Base-by-base conservation (phyloP, 1,140 invertebrate genomes). In the Cherax quadricarinatus region DNA sequence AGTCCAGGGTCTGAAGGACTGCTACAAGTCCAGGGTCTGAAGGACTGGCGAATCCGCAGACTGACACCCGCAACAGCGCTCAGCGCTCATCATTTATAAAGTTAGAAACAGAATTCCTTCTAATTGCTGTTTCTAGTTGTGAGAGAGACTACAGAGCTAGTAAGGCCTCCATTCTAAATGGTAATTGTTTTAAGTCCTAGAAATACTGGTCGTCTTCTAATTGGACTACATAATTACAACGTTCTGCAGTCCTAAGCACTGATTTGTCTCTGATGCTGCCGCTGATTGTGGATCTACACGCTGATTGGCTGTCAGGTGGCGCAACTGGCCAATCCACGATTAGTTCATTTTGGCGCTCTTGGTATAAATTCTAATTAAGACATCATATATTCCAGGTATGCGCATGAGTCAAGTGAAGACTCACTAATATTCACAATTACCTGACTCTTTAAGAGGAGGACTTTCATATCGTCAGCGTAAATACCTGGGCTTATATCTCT, bases 351-450 rank as follows among this genome's bases (percentile, higher is more conserved):
- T 70, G 66, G 18, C 21, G 14, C 66, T 70, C 66, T 6, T 70
- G 14, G 66, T 21, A 70, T 70, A 70, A 70, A 70, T 70, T 70
- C 66, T 70, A 70, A 70, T 70, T 70, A 70, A 70, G 66, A 70
- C 66, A 70, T 70, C 66, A 21, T 70, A 70, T 70, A 80, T 81
- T 81, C 79, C 79, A 21, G 79, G 51, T 30, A 70, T 70, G 66
- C 6, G 30, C 78, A 41, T 41, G 30, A 78, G 10, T n/a, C 73
- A 78, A 78, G 30, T 4, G 7, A 24, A 75, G 70, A 24, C 70
- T 75, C 70, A 30, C 70, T 75, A 24, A 75, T 75, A 75, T 75
- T 75, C 70, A 75, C 70, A 75, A 75, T 75, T 75, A 75, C 70
- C 70, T 30, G 70, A 75, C 70, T 30, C 70, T 75, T 75, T 75